These are phyloP conservation scores for Phoenicopterus ruber DNA, from an alignment of 2,113 vertebrate species.

Conservation along the genomic window DNA sequence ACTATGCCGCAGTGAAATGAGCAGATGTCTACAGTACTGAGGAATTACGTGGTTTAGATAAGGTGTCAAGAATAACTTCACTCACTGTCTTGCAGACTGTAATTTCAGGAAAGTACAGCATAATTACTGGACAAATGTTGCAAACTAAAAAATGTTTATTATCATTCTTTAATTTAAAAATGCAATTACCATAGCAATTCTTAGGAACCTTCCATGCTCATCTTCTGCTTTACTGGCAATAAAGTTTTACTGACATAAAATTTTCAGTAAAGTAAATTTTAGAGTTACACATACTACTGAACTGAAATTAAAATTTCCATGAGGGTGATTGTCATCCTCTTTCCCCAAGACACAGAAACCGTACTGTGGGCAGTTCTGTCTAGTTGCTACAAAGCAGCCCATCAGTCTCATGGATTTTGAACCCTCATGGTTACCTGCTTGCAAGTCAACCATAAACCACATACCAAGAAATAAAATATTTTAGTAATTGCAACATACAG, in stretches of 20 bases:
- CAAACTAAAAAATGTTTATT: not conserved
- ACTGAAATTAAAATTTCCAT: not conserved
- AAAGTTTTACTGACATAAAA: not conserved
- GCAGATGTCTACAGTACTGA: not conserved
- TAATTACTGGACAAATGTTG: slow-evolving; percentile 16
- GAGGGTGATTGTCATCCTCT: not conserved
- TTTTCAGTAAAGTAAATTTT: not conserved
- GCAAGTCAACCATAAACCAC: not conserved
- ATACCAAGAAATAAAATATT: not conserved
- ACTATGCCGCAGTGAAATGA: not conserved
- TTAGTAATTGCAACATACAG: not conserved
- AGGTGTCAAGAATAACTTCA: slow-evolving; percentile 2
- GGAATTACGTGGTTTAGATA: not conserved
- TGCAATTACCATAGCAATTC: not conserved
- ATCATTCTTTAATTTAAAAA: not conserved
- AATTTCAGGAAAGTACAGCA: not conserved
- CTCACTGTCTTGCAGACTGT: not conserved
- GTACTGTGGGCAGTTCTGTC: not conserved
- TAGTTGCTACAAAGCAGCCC: not conserved
- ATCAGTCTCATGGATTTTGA: not conserved
- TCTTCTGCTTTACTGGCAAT: not conserved
- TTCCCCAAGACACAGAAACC: not conserved
- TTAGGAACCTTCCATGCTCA: not conserved
- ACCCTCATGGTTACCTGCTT: not conserved
- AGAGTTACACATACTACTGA: not conserved